Percentiles rank a stretch among this genome's conserved stretches.
Evolutionary conservation across 2,797 vertebrate genomes (phyloP).

Genomic region (Lates japonicus): DNA sequence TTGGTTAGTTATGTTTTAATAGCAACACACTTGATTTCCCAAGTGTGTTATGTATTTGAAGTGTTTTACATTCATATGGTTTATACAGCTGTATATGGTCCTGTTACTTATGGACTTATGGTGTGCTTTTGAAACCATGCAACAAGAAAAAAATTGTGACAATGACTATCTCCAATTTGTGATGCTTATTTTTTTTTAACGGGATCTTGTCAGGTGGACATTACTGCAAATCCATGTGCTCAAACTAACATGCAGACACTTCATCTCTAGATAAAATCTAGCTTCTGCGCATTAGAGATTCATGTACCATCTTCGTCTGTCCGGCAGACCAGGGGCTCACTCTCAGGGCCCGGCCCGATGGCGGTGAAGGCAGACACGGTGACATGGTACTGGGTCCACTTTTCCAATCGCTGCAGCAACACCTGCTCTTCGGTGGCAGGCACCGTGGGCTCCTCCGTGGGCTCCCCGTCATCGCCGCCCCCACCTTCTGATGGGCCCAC

Average conservation of each 20-base stretch:
- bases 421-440: constrained; percentile 89
- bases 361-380: constrained; percentile 92
- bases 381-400: constrained; percentile 96
- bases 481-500: constrained; percentile 88
- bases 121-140: not conserved
- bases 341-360: constrained; percentile 94
- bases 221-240: not conserved
- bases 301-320: constrained; percentile 96
- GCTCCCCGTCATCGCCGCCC: constrained; percentile 73
- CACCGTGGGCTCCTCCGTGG: constrained; percentile 89
- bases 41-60: constrained; percentile 38
- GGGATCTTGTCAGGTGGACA: not conserved
- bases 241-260: not conserved
- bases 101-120: not conserved
- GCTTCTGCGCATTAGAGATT: constrained; percentile 5
- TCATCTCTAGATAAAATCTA: not conserved
- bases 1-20: constrained; percentile 57
- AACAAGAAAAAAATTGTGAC: not conserved
- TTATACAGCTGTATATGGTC: not conserved
- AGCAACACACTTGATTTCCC: constrained; percentile 58
- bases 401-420: constrained; percentile 93
- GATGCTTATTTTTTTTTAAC: not conserved
- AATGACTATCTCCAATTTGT: not conserved
- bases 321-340: constrained; percentile 91
- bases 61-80: constrained; percentile 23